These are phyloP conservation scores for Drosophila sturtevanti DNA, from an alignment of 1,140 invertebrate species.

Conservation along the genomic window DNA sequence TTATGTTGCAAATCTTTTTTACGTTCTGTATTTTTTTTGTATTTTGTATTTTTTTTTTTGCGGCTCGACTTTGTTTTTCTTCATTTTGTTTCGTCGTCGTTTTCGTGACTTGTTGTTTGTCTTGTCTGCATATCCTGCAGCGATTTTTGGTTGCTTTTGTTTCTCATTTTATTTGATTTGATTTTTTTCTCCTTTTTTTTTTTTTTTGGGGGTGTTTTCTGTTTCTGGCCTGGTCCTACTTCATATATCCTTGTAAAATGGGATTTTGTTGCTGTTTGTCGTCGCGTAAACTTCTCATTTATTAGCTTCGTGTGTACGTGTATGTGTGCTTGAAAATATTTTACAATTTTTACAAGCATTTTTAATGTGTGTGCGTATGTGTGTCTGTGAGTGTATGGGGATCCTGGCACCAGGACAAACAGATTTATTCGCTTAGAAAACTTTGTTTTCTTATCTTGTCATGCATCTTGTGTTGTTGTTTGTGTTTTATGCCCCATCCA, in stretches of 20 bases:
- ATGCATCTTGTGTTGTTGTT: conserved; percentile 58
- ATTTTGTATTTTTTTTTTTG: conserved; percentile 27
- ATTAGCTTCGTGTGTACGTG: conserved; percentile 61
- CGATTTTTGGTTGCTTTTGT: conserved; percentile 48
- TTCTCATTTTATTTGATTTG: conserved; percentile 13
- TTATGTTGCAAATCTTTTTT: conserved; percentile 71
- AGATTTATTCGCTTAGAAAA: conserved; percentile 79
- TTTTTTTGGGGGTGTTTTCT: conserved; percentile 36
- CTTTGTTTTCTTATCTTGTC: conserved; percentile 71
- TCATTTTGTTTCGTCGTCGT: conserved; percentile 49
- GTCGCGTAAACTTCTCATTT: conserved; percentile 75
- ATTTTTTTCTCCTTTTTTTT: conserved; percentile 21
- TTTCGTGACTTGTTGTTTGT: conserved; percentile 78
- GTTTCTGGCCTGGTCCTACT: conserved; percentile 26
- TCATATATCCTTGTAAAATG: conserved; percentile 59
- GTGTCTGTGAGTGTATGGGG: conserved; percentile 29
- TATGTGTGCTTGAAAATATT: conserved; percentile 64
- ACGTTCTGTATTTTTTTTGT: not conserved
- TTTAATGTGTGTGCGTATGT: conserved; percentile 17
- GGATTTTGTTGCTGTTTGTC: conserved; percentile 63
- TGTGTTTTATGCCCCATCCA: conserved; percentile 41
- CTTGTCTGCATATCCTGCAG: conserved; percentile 80
- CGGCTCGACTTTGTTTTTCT: conserved; percentile 63
- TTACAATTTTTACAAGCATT: conserved; percentile 67
- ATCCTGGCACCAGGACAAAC: conserved; percentile 72